These are phyloP conservation scores for Haliclona indistincta DNA, from an alignment of 37 sponge, comb jelly and placozoan genomes.

Conservation along the genomic window DNA sequence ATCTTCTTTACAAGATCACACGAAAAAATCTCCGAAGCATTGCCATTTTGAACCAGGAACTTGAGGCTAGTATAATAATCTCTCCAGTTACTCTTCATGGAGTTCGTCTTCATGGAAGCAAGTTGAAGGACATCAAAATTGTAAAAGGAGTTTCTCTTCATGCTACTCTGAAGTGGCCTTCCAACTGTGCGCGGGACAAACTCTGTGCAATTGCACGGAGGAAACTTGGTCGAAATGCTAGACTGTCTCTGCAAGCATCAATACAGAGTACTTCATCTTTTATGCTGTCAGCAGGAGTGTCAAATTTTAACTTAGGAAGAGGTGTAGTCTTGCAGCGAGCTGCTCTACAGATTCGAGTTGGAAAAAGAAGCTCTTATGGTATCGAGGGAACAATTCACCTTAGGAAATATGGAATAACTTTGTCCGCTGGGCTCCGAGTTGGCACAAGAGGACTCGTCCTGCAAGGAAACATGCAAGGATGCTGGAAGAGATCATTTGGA, in stretches of 20 bases:
- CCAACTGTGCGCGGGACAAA: too few species aligned
- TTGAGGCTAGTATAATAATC: constrained; percentile 4
- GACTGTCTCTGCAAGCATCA: constrained; percentile 3
- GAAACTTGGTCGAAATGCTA: constrained; percentile 17
- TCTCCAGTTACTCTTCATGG: not conserved
- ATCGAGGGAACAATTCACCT: constrained; percentile 12
- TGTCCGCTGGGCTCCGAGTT: constrained; percentile 1
- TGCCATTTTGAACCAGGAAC: too few species aligned
- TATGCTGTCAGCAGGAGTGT: not conserved
- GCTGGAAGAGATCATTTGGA: constrained; percentile 32
- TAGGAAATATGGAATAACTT: constrained; percentile 8
- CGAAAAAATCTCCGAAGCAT: constrained; percentile 6
- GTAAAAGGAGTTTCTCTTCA: too few species aligned
- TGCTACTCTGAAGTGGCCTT: constrained; percentile 1
- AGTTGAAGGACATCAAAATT: too few species aligned
- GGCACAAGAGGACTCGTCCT: not conserved
- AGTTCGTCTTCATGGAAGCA: not conserved
- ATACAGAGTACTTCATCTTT: not conserved
- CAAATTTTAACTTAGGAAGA: constrained; percentile 5
- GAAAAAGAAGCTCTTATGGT: not conserved
- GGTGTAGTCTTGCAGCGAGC: constrained; percentile 10
- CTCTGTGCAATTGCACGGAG: too few species aligned
- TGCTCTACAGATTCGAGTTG: constrained; percentile 2
- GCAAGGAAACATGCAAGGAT: constrained; percentile 28
- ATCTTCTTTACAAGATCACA: not conserved